Percentiles rank a stretch among this genome's conserved stretches.
These are phyloP conservation scores for Cottus gobio DNA, from an alignment of 2,113 vertebrate genomes.

Conservation along the genomic window DNA sequence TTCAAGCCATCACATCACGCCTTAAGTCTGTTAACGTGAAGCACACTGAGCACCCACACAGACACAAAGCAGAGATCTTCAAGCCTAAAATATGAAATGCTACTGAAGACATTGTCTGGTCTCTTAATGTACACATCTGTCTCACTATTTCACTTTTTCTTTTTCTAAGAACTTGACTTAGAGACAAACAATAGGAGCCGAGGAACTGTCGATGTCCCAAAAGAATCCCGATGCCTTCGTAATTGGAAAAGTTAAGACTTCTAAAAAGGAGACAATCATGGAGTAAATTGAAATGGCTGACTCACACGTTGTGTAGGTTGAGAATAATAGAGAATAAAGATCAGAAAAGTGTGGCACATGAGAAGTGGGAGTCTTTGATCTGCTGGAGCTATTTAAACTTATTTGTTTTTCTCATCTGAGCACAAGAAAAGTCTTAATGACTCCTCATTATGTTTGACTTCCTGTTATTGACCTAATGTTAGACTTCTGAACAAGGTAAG, in stretches of 20 bases:
- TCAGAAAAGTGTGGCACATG: background rate
- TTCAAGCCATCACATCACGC: background rate
- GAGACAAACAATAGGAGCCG: constrained; percentile 13
- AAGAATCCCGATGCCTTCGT: constrained; percentile 11
- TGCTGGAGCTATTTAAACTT: background rate
- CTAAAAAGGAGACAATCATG: constrained; percentile 19
- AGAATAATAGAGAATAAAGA: background rate
- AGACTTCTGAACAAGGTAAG: background rate
- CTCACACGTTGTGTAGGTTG: background rate
- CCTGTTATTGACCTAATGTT: background rate
- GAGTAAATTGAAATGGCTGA: constrained; percentile 18
- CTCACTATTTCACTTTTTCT: constrained; percentile 14
- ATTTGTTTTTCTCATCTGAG: background rate
- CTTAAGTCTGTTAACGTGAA: background rate
- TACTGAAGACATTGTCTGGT: constrained; percentile 18
- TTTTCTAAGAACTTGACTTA: constrained; percentile 7
- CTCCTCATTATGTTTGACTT: background rate
- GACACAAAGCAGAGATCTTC: constrained; percentile 14
- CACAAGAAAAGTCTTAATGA: background rate
- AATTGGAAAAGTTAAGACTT: constrained; percentile 32
- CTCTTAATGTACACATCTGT: constrained; percentile 26
- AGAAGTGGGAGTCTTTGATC: background rate
- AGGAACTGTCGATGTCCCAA: background rate
- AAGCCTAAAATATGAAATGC: constrained; percentile 11
- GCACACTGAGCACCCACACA: background rate